Percentiles rank a stretch among this genome's conserved stretches.
Evolutionary conservation across 2,888 invertebrate genomes (phyloP).

Genomic region (Junonia oenone): DNA sequence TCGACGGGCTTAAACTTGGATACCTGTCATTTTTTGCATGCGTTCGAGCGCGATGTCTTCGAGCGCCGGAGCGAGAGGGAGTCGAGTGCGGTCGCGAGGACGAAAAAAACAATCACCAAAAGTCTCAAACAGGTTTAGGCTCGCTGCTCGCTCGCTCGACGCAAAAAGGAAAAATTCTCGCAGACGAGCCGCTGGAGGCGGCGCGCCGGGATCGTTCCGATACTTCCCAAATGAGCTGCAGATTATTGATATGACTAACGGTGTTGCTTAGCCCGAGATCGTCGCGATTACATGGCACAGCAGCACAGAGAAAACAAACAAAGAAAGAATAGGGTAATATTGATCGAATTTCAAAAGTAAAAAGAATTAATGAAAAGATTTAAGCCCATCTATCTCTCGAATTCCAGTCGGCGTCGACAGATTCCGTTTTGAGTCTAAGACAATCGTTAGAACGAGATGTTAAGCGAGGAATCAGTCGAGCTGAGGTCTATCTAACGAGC

Average conservation of each 20-base stretch:
- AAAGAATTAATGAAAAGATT: constrained; percentile 11
- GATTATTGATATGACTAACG: constrained; percentile 49
- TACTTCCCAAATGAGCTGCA: constrained; percentile 53
- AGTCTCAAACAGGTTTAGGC: constrained; percentile 65
- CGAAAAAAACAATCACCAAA: constrained; percentile 73
- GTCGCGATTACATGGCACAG: constrained; percentile 34
- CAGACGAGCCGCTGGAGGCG: constrained; percentile 49
- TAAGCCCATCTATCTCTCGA: constrained; percentile 51
- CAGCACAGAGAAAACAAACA: constrained; percentile 21
- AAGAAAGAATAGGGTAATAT: constrained; percentile 21
- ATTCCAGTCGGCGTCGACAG: constrained; percentile 42
- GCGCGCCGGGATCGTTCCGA: constrained; percentile 40
- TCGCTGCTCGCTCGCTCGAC: constrained; percentile 60
- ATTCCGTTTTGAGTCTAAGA: constrained; percentile 38
- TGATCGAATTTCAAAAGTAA: constrained; percentile 4
- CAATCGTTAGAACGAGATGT: constrained; percentile 9
- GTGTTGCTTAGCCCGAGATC: constrained; percentile 37
- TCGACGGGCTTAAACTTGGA: constrained; percentile 52
- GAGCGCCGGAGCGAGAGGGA: constrained; percentile 46
- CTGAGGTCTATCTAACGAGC: constrained; percentile 45
- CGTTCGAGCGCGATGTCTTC: constrained; percentile 45
- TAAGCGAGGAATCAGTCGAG: constrained; percentile 47
- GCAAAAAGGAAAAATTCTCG: constrained; percentile 64
- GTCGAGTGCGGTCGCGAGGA: constrained; percentile 47
- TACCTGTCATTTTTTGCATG: constrained; percentile 56